phyloP scores from a whole-genome alignment of 23 tunicate species.

The Ascidia mentula region DNA sequence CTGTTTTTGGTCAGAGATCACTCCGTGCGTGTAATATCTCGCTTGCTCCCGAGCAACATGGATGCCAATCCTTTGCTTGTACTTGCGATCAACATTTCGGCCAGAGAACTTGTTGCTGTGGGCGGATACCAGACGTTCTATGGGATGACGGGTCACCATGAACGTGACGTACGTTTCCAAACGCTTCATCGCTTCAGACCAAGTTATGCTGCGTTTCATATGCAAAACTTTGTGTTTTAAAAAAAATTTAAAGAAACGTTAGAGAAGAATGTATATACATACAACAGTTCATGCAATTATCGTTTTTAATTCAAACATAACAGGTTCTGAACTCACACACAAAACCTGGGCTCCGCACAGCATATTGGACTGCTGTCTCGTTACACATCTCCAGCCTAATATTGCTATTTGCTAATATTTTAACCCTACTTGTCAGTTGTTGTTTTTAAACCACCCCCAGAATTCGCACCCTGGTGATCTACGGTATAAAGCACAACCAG shows the following conservation, averaged over 20 bases:
- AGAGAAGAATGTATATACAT: no score
- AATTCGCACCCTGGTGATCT: no score
- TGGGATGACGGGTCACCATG: constrained; percentile 57
- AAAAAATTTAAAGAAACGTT: background rate
- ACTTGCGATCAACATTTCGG: background rate
- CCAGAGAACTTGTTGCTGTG: constrained; percentile 47
- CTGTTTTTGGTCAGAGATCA: background rate
- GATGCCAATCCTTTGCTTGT: constrained; percentile 6
- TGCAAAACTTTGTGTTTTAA: background rate
- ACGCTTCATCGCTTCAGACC: constrained; percentile 23
- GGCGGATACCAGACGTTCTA: constrained; percentile 55
- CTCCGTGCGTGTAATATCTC: background rate
- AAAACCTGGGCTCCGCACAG: no score
- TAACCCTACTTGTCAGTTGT: no score
- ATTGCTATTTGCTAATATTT: no score
- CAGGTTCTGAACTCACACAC: no score
- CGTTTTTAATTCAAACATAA: no score
- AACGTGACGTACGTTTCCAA: constrained; percentile 39
- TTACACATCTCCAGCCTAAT: no score
- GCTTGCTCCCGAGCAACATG: constrained; percentile 11
- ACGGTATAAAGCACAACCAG: no score
- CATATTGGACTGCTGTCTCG: no score
- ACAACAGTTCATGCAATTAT: background rate
- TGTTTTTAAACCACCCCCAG: no score
- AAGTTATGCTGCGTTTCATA: background rate